Evolutionary conservation across 1,140 invertebrate genomes (phyloP), one percentile per base, ranked within the genome.

Genomic region (Carcinoscorpius rotundicauda): DNA sequence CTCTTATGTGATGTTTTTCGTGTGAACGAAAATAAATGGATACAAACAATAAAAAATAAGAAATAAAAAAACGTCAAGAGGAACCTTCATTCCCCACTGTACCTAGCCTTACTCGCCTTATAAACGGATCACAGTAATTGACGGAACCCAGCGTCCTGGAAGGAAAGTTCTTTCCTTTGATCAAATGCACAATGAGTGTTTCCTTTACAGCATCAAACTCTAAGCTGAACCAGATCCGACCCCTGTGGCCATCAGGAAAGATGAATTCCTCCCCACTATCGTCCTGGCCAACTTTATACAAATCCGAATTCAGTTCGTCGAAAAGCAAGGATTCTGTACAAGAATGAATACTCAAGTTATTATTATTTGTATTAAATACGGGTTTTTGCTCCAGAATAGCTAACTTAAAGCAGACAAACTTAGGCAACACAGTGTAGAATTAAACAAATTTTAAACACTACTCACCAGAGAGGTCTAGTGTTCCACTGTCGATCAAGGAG

Each of bases 171-270:
- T 85, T 86, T 57, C 83, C 85, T 74, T 87, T 87, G 68, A 88
- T 80, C 62, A 89, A 76, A 4, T 68, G 61, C 48, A 89, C 84
- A 52, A 85, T 76, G 5, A 89, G 79, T 71, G 86, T 84, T 77
- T 89, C 86, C 3, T 84, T 82, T 0, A 82, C 81, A 3, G 81
- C 80, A 72, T 88, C 86, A 73, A 88, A 89, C 70, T 86, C 82
- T 61, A 88, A 73, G n/a, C 84, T 84, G 73, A 87, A 87, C 86
- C 87, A 88, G 6, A 88, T 78, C 29, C 87, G 77, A 3, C 87
- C 87, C 70, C 81, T 82, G 73, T 89, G 86, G 67, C 84, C 85
- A 56, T 85, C 82, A 0, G 86, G 86, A 77, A 77, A 74, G 49
- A 76, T 75, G 55, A 76, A 75, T 51, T 75, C 73, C 51, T 77